A percentile compares a stretch with the other conserved stretches of the same genome.
Evolutionary conservation across 2,888 invertebrate genomes (phyloP).

Genomic region (Acrobasis repandana): DNA sequence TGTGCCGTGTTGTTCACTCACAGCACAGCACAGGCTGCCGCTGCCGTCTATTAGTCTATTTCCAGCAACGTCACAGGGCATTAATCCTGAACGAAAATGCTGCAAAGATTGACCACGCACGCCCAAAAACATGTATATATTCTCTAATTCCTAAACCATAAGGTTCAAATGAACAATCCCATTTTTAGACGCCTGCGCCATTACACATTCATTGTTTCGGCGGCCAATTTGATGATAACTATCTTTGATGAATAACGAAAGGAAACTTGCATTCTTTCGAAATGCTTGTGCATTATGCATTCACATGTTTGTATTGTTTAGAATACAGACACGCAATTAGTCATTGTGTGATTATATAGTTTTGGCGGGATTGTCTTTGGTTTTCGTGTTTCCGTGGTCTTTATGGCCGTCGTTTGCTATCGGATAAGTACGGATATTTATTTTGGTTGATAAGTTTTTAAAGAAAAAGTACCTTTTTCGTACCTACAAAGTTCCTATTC

Average conservation of each 20-base stretch:
- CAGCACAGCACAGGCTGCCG: neutral
- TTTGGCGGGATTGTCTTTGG: slow-evolving; percentile 21
- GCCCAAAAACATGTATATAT: neutral
- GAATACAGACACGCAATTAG: slow-evolving; percentile 14
- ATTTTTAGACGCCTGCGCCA: slow-evolving; percentile 32
- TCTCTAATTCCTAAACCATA: slow-evolving; percentile 37
- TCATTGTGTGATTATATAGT: neutral
- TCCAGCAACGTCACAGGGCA: neutral
- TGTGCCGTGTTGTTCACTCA: neutral
- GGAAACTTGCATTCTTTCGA: slow-evolving; percentile 43
- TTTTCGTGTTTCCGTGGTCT: neutral
- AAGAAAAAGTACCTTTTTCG: too few species aligned
- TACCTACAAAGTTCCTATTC: too few species aligned
- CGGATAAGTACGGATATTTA: too few species aligned
- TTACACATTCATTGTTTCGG: slow-evolving; percentile 50
- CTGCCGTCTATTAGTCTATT: neutral
- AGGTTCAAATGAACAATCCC: slow-evolving; percentile 34
- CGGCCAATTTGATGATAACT: slow-evolving; percentile 47
- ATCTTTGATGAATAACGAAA: slow-evolving; percentile 46
- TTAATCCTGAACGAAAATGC: slow-evolving; percentile 2
- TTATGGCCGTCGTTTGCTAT: too few species aligned
- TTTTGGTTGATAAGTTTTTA: too few species aligned
- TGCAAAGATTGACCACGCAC: neutral
- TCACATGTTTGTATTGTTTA: slow-evolving; percentile 20
- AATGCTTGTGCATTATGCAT: slow-evolving; percentile 25